These are phyloP conservation scores for Scaptodrosophila lebanonensis DNA, from an alignment of 1,140 invertebrate genomes.

Conservation along the genomic window DNA sequence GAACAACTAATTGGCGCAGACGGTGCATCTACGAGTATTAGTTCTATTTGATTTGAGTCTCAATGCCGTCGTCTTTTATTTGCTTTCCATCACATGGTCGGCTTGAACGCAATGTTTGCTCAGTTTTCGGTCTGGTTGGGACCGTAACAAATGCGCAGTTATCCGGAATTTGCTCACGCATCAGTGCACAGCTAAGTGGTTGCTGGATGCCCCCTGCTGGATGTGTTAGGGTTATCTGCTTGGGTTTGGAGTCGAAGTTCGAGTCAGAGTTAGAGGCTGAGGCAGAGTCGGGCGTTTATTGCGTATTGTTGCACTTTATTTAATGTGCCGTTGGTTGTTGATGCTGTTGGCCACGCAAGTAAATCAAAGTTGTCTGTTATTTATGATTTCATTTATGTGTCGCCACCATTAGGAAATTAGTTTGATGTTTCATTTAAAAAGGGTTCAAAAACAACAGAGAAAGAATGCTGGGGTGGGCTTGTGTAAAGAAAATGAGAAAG, in stretches of 20 bases:
- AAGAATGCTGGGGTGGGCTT: too few relatives aligned
- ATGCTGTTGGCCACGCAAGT: constrained; percentile 44
- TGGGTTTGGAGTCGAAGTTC: background rate
- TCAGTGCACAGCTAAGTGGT: constrained; percentile 30
- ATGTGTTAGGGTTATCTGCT: constrained; percentile 38
- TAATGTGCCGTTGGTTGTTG: constrained; percentile 55
- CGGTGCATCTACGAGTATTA: too few relatives aligned
- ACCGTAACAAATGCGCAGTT: constrained; percentile 52
- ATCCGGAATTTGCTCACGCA: constrained; percentile 24
- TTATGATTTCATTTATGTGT: constrained; percentile 54
- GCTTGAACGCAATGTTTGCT: constrained; percentile 18
- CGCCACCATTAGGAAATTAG: constrained; percentile 45
- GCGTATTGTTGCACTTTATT: constrained; percentile 64
- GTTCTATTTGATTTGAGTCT: background rate
- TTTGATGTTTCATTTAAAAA: constrained; percentile 35
- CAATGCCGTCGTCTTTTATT: constrained; percentile 8
- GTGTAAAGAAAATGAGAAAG: too few relatives aligned
- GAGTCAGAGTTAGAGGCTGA: too few relatives aligned
- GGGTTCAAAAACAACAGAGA: too few relatives aligned
- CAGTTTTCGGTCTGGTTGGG: constrained; percentile 31
- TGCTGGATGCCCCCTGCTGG: constrained; percentile 15
- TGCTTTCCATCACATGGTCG: constrained; percentile 17
- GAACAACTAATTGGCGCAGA: constrained; percentile 11
- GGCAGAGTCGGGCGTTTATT: too few relatives aligned
- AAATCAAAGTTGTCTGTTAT: constrained; percentile 59